Conservation (phyloP, 2,888 invertebrate species). For the Erebia aethiops region DNA sequence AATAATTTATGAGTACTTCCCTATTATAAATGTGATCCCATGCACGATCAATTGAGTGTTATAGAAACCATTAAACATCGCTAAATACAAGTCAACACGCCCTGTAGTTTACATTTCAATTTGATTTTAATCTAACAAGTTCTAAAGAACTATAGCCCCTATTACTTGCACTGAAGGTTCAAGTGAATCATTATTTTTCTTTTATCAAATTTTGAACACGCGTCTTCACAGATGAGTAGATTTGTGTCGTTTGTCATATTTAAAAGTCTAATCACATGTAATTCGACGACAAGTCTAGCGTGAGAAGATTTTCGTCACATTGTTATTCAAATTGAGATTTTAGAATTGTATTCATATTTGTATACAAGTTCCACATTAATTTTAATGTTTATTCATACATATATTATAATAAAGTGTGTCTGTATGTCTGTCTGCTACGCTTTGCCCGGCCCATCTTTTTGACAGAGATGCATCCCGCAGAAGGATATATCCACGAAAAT, state of each 20-base stretch:
- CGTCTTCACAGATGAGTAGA: constrained; percentile 75
- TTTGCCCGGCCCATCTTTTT: too few species aligned
- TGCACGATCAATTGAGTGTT: constrained; percentile 79
- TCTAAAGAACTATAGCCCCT: constrained; percentile 40
- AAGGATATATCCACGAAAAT: too few species aligned
- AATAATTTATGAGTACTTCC: constrained; percentile 58
- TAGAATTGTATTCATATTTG: not conserved
- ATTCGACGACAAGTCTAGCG: constrained; percentile 26
- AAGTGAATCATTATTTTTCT: constrained; percentile 45
- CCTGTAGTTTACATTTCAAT: constrained; percentile 71
- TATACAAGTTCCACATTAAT: too few species aligned
- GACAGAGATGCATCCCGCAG: too few species aligned
- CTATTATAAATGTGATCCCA: constrained; percentile 58
- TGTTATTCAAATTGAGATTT: constrained; percentile 12
- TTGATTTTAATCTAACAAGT: constrained; percentile 53
- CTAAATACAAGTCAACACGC: constrained; percentile 68
- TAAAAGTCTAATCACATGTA: constrained; percentile 62
- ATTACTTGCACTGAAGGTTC: constrained; percentile 11
- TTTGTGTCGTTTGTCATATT: constrained; percentile 76
- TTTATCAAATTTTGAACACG: constrained; percentile 53
- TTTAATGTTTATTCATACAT: too few species aligned
- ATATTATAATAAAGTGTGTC: too few species aligned
- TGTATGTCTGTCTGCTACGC: too few species aligned
- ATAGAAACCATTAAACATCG: constrained; percentile 76
- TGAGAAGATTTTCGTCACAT: constrained; percentile 30